Base-by-base conservation (phyloP, 2,888 invertebrate species). In the Chrysina gloriosa region DNA sequence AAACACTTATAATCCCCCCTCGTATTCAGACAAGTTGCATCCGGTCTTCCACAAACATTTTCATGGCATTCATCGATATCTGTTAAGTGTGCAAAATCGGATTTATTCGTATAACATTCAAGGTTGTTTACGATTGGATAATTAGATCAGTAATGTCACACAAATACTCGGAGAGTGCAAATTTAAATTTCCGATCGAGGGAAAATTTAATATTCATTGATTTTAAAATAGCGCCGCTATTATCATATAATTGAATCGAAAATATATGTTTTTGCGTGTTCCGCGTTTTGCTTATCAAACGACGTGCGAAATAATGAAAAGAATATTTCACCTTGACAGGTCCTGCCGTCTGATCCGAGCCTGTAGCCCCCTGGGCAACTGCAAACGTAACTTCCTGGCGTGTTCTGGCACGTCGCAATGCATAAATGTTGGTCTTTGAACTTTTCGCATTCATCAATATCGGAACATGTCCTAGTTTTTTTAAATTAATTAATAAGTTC, bases 1-100 rank as follows among this genome's bases (percentile, higher is more conserved):
- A 95, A 94, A 79, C 98, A 98, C 77, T 94, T 92, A 84, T 89
- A 94, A 66, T 92, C 87, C 0, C 98, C 98, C 68, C 95, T 86
- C 0, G 92, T 94, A 82, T 98, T 98, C 74, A 96, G 90, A 79
- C 98, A 98, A 54, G 94, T 89, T 74, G 92, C 89, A 70, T 92
- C 90, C 0, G 87, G 81, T n/a, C 85, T 85, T 0, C 84, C 82
- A 67, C 89, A 88, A 2, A 85, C 83, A 48, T 79, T 83, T 3
- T 84, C 82, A 23, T 80, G 77, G 77, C 93, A 93, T 82, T 93
- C 93, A 77, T 93, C 90, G 69, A 92, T 87, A 82, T 93, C 93
- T 86, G 79, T 71, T 79, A 77, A 34, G n/a, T n/a, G n/a, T n/a
- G n/a, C n/a, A n/a, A n/a, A n/a, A n/a, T n/a, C n/a, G n/a, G n/a